phyloP scores from a whole-genome alignment of 2,888 invertebrate species.

The Entomobrya proxima region DNA sequence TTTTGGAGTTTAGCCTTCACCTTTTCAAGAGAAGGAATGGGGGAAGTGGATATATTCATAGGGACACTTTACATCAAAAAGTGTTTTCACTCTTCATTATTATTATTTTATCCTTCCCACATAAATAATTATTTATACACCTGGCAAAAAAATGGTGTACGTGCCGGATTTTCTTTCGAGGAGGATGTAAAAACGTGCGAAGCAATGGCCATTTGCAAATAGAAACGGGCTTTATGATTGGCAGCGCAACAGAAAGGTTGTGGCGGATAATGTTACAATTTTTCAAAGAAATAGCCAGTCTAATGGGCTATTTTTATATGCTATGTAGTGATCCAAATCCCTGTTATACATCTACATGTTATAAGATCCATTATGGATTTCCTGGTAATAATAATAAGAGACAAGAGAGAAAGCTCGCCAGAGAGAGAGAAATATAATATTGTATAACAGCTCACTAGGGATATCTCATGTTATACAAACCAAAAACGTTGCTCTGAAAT shows the following conservation, averaged over 20 bases:
- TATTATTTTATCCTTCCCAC: no score
- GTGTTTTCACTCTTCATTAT: no score
- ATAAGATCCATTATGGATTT: background rate
- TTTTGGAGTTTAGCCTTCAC: background rate
- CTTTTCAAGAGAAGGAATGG: slow-evolving; percentile 20
- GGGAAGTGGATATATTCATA: no score
- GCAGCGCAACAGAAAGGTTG: background rate
- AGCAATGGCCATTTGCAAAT: no score
- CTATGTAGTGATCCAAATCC: background rate
- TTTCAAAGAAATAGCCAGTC: background rate
- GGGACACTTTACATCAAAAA: no score
- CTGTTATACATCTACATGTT: background rate
- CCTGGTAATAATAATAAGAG: slow-evolving; percentile 12
- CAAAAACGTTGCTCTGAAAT: slow-evolving; percentile 10
- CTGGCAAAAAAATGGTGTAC: no score
- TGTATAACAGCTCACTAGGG: slow-evolving; percentile 51
- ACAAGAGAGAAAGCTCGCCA: no score
- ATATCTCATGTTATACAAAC: slow-evolving; percentile 61
- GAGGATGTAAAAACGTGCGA: no score
- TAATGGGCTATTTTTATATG: background rate
- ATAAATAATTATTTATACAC: no score
- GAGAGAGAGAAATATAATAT: no score
- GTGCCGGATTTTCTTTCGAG: no score
- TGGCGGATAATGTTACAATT: slow-evolving; percentile 27
- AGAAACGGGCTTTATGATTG: no score